Percentiles rank a stretch among this genome's conserved stretches.
phyloP scores from a whole-genome alignment of 2,113 vertebrate species.

The Euleptes europaea region DNA sequence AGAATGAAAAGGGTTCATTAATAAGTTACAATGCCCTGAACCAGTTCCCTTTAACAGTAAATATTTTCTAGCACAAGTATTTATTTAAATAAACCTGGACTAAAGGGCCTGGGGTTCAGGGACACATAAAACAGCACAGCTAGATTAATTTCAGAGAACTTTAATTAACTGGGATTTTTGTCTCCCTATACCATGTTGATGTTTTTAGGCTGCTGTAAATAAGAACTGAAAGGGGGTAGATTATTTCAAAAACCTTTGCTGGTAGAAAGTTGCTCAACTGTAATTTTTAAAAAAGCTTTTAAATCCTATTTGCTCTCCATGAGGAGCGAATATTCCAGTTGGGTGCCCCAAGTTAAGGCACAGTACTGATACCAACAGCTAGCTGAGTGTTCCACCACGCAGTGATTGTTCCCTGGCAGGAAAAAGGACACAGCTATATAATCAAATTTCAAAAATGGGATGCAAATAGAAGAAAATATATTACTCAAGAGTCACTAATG shows the following conservation, averaged over 20 bases:
- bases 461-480: background rate
- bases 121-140: background rate
- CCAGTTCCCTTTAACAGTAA: background rate
- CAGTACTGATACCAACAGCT: background rate
- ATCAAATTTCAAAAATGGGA: background rate
- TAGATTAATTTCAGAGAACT: background rate
- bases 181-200: background rate
- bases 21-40: background rate
- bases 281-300: background rate
- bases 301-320: background rate
- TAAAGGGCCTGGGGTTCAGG: background rate
- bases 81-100: background rate
- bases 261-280: background rate
- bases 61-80: background rate
- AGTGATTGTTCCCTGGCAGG: background rate
- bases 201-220: background rate
- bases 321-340: constrained; percentile 1
- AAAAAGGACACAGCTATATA: background rate
- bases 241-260: background rate
- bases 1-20: background rate
- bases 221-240: background rate
- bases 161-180: background rate
- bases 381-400: background rate
- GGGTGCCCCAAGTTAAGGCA: background rate
- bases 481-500: background rate